These are phyloP conservation scores for Mobula birostris DNA, from an alignment of 2,113 vertebrate species.

Conservation along the genomic window DNA sequence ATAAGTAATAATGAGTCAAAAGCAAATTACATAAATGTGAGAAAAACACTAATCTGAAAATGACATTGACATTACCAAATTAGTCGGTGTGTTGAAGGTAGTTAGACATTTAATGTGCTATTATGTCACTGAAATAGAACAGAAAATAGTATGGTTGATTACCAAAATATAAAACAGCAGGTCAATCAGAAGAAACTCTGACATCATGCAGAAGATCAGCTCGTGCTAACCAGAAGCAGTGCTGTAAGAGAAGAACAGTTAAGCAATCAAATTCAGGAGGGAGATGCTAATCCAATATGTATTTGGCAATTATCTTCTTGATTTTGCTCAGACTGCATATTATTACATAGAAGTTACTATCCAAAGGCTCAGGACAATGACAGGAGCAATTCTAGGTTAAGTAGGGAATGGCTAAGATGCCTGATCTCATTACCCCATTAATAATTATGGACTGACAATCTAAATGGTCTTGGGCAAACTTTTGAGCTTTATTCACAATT, in stretches of 20 bases:
- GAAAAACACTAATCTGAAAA: neutral
- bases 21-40: neutral
- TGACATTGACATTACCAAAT: neutral
- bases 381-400: neutral
- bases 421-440: neutral
- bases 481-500: neutral
- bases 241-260: neutral
- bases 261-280: neutral
- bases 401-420: neutral
- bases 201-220: neutral
- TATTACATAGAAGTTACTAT: neutral
- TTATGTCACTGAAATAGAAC: neutral
- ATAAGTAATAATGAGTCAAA: no score
- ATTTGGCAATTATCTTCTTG: neutral
- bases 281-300: neutral
- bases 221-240: no score
- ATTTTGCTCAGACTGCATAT: neutral
- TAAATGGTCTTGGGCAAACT: neutral
- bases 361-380: neutral
- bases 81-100: neutral
- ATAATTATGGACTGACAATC: neutral
- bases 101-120: neutral
- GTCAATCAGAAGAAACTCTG: neutral
- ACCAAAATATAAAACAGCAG: neutral
- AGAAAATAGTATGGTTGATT: neutral